Evolutionary conservation across 1,140 invertebrate species (phyloP), one percentile per base, ranked within the genome.

Genomic region (Octopus sinensis): DNA sequence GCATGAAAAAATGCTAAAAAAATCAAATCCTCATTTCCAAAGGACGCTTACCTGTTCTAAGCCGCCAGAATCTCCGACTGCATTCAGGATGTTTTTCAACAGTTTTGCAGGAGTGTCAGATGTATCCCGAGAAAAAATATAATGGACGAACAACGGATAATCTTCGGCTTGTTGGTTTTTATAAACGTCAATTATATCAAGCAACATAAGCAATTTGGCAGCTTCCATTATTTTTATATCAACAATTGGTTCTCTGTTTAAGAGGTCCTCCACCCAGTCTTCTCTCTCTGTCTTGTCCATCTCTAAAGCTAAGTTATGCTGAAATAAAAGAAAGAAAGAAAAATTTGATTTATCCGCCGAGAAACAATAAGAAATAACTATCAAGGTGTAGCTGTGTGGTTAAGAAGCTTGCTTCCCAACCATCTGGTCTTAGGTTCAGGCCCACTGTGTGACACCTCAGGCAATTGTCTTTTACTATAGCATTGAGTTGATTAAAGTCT

Each of bases 141-240:
- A 86, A 86, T 91, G 90, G 9, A 88, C 91, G 89, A 92, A 92
- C 51, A 91, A 82, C 10, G 92, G 92, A 13, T 91, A 84, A n/a
- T 90, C 88, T 6, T 87, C 84, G 13, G 88, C 91, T 17, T 84
- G 83, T 53, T 83, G 83, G 54, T 88, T 86, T 51, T 86, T 76
- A 84, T 91, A 84, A 52, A 92, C 84, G 75, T 91, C 86, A 53
- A 91, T 85, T 5, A 89, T 88, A 71, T 88, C 85, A 30, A 90
- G 85, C 71, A 92, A 84, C 92, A 93, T 92, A 82, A 92, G 88
- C 43, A 92, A 85, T 84, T 92, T 92, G 30, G 92, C 85, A 53
- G 91, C 92, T 88, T 93, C 92, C 88, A 92, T 89, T 23, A 92
- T 84, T 53, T 89, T 87, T 13, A 91, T 80, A 83, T 92, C 92